Percentiles rank a stretch among this genome's conserved stretches.
phyloP scores from a whole-genome alignment of 2,888 invertebrate genomes.

The Hypena proboscidalis region DNA sequence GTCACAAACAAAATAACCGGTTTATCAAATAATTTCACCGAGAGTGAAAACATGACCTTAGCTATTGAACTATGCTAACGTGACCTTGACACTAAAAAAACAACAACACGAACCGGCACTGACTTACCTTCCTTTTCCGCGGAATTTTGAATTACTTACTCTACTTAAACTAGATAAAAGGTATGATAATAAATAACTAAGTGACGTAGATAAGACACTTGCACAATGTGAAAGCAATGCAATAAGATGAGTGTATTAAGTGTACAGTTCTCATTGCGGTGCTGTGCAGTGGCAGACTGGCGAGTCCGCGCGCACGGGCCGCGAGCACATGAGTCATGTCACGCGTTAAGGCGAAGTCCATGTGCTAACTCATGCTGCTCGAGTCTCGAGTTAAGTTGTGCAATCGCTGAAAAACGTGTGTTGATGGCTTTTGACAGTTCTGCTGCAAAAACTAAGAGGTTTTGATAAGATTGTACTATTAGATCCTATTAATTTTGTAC shows the following conservation, averaged over 20 bases:
- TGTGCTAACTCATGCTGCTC: slow-evolving; percentile 14
- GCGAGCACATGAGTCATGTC: slow-evolving; percentile 63
- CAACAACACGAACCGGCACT: slow-evolving; percentile 10
- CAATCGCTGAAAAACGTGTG: slow-evolving; percentile 30
- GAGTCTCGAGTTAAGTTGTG: slow-evolving; percentile 48
- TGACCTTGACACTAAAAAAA: slow-evolving; percentile 34
- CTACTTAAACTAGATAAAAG: slow-evolving; percentile 41
- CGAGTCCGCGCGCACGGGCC: slow-evolving; percentile 32
- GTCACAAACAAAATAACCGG: neutral
- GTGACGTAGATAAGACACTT: slow-evolving; percentile 72
- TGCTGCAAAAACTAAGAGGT: too few relatives aligned
- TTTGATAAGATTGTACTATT: too few relatives aligned
- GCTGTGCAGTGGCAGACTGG: slow-evolving; percentile 63
- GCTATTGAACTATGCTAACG: slow-evolving; percentile 3
- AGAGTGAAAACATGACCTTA: slow-evolving; percentile 33
- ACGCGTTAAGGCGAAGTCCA: slow-evolving; percentile 61
- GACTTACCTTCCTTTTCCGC: slow-evolving; percentile 81
- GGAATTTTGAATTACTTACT: slow-evolving; percentile 71
- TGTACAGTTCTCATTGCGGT: slow-evolving; percentile 75
- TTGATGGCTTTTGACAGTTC: neutral
- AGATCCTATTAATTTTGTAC: too few relatives aligned
- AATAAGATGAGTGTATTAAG: slow-evolving; percentile 51
- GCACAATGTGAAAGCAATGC: slow-evolving; percentile 57
- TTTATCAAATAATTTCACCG: slow-evolving; percentile 11
- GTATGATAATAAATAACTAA: slow-evolving; percentile 45